Base-by-base conservation (phyloP, 2,888 invertebrate species). In the Diploptera punctata region DNA sequence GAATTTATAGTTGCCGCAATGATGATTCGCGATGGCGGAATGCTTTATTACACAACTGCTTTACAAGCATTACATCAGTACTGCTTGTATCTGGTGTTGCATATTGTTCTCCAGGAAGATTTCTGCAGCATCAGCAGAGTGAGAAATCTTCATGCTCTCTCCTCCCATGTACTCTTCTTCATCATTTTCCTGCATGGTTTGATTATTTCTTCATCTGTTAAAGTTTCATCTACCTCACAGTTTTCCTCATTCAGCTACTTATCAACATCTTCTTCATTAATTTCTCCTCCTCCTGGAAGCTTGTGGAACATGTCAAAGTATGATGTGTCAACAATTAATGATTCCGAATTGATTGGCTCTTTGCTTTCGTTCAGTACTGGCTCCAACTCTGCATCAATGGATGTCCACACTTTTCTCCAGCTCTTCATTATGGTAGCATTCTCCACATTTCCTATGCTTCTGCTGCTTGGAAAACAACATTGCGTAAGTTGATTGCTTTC, bases 21-120 rank as follows among this genome's bases (percentile, higher is more conserved):
- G 57, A 57, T 24, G 18, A 57, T 57, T 1, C 7, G 13, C 54
- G 3, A 7, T 19, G 21, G 21, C 7, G 54, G 54, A 16, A 57
- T 57, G 26, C 5, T 26, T 29, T 60, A 60, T 1, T 26, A 60
- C 26, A 10, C 60, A 60, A 60, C 13, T 7, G 29, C 31, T 60
- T 29, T 60, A 60, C 60, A 26, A 60, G 26, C 29, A 29, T 60
- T 29, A 29, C 29, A 60, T 26, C 21, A n/a, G 21, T 60, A 60
- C 60, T 24, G 60, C 60, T 18, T 29, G 60, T 29, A 16, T 60
- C 1, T 60, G 60, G 60, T 60, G 60, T 60, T 60, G 60, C 60
- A 60, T 29, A 26, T 10, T 60, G 60, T 60, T 7, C 26, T 29
- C 60, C 16, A 60, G 13, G 29, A 60, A 60, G 60, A 60, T 60